Evolutionary conservation across 1,140 invertebrate species (phyloP).

Genomic region (Scylla paramamosain): DNA sequence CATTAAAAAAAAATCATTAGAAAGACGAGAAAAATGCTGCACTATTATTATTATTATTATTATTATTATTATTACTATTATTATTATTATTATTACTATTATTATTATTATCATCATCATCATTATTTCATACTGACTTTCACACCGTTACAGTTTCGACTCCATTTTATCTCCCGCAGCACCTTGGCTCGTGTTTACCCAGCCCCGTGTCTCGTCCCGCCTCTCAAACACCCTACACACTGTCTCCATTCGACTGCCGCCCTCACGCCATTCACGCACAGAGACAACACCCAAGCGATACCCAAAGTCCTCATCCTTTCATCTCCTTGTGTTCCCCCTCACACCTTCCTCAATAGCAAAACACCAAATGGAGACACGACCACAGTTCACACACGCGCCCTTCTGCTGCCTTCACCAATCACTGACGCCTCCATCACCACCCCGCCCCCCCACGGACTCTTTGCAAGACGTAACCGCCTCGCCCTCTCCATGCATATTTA

Average conservation of each 20-base stretch:
- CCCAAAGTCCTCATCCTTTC: neutral
- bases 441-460: neutral
- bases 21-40: too few relatives aligned
- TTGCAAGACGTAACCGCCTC: neutral
- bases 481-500: constrained; percentile 50
- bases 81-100: too few relatives aligned
- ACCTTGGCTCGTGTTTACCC: neutral
- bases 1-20: too few relatives aligned
- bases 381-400: constrained; percentile 22
- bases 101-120: too few relatives aligned
- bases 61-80: too few relatives aligned
- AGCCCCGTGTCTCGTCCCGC: neutral
- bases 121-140: too few relatives aligned
- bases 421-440: neutral
- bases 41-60: too few relatives aligned
- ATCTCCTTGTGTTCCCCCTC: neutral
- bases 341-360: constrained; percentile 13
- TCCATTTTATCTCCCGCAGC: neutral
- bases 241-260: neutral
- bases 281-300: neutral
- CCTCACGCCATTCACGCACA: neutral
- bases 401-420: neutral
- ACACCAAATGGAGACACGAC: neutral
- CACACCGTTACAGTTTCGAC: neutral
- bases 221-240: neutral